Conservation (phyloP, 2,113 vertebrate genomes). For the Megalops atlanticus region DNA sequence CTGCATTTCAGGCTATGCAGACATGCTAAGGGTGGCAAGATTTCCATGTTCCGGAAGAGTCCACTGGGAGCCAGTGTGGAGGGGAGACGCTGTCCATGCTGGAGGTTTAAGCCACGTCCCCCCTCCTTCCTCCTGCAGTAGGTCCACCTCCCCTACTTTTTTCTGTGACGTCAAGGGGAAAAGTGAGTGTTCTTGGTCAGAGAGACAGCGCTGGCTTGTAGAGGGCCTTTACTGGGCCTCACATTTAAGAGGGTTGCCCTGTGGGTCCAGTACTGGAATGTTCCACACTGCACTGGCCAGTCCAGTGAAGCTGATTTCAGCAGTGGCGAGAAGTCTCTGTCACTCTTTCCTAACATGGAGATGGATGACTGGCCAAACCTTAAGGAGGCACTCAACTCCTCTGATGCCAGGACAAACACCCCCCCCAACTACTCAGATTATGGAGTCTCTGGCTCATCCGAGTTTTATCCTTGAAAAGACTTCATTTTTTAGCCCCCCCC, state of each 20-base stretch:
- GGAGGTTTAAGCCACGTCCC: slow-evolving; percentile 64
- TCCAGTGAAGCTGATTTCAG: neutral
- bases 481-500: slow-evolving; percentile 59
- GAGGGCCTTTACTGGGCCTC: neutral
- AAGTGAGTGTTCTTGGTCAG: slow-evolving; percentile 23
- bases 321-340: neutral
- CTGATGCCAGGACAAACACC: slow-evolving; percentile 27
- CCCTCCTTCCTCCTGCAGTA: slow-evolving; percentile 3
- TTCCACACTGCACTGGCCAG: slow-evolving; percentile 17
- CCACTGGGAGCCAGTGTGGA: slow-evolving; percentile 22
- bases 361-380: neutral
- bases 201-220: slow-evolving; percentile 39
- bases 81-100: slow-evolving; percentile 69
- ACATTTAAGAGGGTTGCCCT: slow-evolving; percentile 8
- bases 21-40: slow-evolving; percentile 51
- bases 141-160: no score
- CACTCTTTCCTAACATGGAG: neutral
- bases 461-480: slow-evolving; percentile 45
- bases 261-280: slow-evolving; percentile 38
- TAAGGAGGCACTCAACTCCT: slow-evolving; percentile 9
- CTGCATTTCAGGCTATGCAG: slow-evolving; percentile 41
- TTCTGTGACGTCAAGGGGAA: slow-evolving; percentile 57
- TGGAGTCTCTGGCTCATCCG: neutral
- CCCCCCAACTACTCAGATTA: neutral
- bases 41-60: slow-evolving; percentile 8